phyloP scores from a whole-genome alignment of 2,888 invertebrate species.

The Ryuthela nishihirai region DNA sequence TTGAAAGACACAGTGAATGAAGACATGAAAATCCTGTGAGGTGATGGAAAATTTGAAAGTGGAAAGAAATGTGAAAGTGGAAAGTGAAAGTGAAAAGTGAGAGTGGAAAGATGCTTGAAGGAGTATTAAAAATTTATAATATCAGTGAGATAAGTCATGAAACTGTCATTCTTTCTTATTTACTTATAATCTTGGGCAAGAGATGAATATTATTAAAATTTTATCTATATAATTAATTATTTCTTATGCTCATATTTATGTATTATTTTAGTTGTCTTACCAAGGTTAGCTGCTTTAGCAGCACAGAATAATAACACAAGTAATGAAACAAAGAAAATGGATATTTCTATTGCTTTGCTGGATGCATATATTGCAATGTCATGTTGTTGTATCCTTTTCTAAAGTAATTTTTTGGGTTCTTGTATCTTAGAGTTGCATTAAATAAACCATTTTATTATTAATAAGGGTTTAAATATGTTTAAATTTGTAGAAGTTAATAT shows the following conservation, averaged over 20 bases:
- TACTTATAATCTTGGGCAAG: not conserved
- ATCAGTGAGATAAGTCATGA: too few species aligned
- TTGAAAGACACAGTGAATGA: too few species aligned
- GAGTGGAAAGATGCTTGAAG: too few species aligned
- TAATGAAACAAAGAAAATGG: constrained; percentile 58
- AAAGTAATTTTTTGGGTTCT: too few species aligned
- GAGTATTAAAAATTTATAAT: too few species aligned
- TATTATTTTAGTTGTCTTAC: constrained; percentile 57
- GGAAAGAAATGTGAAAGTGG: too few species aligned
- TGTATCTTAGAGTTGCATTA: not conserved
- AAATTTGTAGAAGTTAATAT: too few species aligned
- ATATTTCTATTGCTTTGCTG: constrained; percentile 60
- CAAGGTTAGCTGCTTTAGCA: constrained; percentile 59
- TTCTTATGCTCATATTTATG: not conserved
- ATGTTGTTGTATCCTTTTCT: constrained; percentile 51
- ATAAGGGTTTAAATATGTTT: too few species aligned
- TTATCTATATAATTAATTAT: not conserved
- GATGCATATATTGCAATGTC: constrained; percentile 62
- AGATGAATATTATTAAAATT: not conserved
- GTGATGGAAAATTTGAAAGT: too few species aligned
- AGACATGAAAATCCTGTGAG: too few species aligned
- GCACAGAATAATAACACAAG: constrained; percentile 57
- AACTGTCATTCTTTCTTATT: not conserved
- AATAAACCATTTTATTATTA: too few species aligned
- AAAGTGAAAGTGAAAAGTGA: too few species aligned